Evolutionary conservation across 92 coral and sea anemone genomes (phyloP).

Genomic region (Zoanthus sociatus): DNA sequence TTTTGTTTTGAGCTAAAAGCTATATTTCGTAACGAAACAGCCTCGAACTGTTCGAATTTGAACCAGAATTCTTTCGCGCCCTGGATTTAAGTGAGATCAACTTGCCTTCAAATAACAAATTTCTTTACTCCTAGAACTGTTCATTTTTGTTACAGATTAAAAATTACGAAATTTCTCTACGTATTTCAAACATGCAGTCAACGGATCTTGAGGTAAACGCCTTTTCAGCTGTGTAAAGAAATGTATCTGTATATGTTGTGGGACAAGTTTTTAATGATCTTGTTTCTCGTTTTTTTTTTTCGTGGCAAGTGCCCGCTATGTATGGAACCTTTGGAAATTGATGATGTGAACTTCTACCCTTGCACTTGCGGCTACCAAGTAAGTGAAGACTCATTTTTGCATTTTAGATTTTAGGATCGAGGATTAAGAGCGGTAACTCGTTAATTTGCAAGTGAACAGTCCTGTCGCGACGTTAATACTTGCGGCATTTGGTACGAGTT

Average conservation of each 20-base stretch:
- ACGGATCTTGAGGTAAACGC: slow-evolving; percentile 70
- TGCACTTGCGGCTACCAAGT: slow-evolving; percentile 99
- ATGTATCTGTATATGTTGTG: background rate
- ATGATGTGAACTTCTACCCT: slow-evolving; percentile 97
- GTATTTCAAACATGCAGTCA: slow-evolving; percentile 62
- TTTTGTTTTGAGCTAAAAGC: background rate
- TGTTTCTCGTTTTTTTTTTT: slow-evolving; percentile 17
- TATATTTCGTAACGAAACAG: slow-evolving; percentile 34
- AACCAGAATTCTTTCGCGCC: slow-evolving; percentile 53
- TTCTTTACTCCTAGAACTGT: slow-evolving; percentile 21
- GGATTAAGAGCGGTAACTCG: background rate
- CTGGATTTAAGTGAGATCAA: slow-evolving; percentile 39
- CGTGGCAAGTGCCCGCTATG: slow-evolving; percentile 92
- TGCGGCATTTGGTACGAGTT: background rate
- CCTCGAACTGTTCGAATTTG: slow-evolving; percentile 49
- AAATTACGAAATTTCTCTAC: slow-evolving; percentile 10
- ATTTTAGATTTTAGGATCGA: background rate
- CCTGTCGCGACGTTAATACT: background rate
- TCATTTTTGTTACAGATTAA: slow-evolving; percentile 21
- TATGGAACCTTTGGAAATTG: slow-evolving; percentile 99
- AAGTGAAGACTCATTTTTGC: slow-evolving; percentile 2
- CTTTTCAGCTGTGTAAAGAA: background rate
- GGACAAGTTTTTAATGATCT: slow-evolving; percentile 9
- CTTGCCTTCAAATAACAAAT: slow-evolving; percentile 1
- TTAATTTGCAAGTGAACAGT: background rate